Conservation (phyloP, 92 coral and sea anemone species). For the Palythoa heliodiscus region DNA sequence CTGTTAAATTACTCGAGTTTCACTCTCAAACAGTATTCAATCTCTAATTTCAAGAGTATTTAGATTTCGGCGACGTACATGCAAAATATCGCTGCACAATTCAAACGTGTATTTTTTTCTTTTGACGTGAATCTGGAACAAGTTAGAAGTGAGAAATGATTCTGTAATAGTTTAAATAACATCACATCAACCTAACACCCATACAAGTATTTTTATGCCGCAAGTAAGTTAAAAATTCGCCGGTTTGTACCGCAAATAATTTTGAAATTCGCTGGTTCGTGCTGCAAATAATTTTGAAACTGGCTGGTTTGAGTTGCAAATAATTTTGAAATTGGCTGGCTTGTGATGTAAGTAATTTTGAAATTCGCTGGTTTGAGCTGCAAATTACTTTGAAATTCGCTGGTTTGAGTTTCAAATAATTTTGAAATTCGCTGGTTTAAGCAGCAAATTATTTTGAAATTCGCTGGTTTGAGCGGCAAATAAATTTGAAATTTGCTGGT, state of each 20-base stretch:
- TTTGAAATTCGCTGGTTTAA: too few species aligned
- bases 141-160: too few species aligned
- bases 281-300: too few species aligned
- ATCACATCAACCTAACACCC: not conserved
- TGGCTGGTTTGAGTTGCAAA: not conserved
- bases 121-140: too few species aligned
- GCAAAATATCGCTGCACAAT: too few species aligned
- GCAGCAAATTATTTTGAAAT: not conserved
- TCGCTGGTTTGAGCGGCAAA: not conserved
- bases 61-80: too few species aligned
- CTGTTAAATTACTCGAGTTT: too few species aligned
- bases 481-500: not conserved
- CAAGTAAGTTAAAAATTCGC: not conserved
- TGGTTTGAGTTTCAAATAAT: not conserved
- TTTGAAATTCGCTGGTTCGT: not conserved
- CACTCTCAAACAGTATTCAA: too few species aligned
- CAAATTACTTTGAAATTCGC: not conserved
- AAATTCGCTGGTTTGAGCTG: not conserved
- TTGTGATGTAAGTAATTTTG: not conserved
- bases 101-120: too few species aligned
- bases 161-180: too few species aligned
- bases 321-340: not conserved
- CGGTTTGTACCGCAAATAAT: not conserved
- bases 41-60: too few species aligned
- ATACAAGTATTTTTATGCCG: not conserved